Evolutionary conservation across 2,113 vertebrate species (phyloP), one percentile per base, ranked within the genome.

Genomic region (Corythornis cristatus): DNA sequence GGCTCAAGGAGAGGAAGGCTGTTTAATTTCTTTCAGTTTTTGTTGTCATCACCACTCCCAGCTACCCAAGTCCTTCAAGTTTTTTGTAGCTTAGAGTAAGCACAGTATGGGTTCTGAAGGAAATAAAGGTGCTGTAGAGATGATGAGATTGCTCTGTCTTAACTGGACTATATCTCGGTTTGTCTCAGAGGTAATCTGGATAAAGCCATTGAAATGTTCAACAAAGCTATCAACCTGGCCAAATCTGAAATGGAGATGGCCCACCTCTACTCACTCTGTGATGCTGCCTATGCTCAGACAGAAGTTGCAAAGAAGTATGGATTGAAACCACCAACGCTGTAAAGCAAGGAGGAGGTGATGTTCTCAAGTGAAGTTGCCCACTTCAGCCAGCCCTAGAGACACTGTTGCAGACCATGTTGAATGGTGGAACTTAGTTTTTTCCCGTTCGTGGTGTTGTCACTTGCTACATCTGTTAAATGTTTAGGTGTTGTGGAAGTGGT

Each of bases 211-310:
- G 99, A 99, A 64, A 99, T 99, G 99, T 99, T 99, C 98, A 99
- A 99, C 98, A 99, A 99, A 98, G 99, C 99, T 90, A 99, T 99
- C 93, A 99, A 99, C 96, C 96, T 99, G 89, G 99, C 99, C 95
- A 99, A 99, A 96, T 99, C 99, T 1, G 99, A 99, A 97, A 99
- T 99, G 99, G 99, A 99, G 96, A 99, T 99, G 99, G 99, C 99
- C 67, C 99, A 99, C 93, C 98, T 99, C 74, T 99, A 99, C 97
- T 99, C 99, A 1, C 98, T 99, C 92, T 99, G 99, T 76, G 99
- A 99, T 79, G 99, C 99, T 93, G 99, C 99, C 56, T 99, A 99
- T 72, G 99, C 99, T 89, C 99, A 99, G 98, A 99, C 99, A 23
- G 99, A 99, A 97, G 99, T 99, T 96, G 99, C 99, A 90, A 98